These are phyloP conservation scores for Salminus brasiliensis DNA, from an alignment of 2,113 vertebrate genomes.

Conservation along the genomic window DNA sequence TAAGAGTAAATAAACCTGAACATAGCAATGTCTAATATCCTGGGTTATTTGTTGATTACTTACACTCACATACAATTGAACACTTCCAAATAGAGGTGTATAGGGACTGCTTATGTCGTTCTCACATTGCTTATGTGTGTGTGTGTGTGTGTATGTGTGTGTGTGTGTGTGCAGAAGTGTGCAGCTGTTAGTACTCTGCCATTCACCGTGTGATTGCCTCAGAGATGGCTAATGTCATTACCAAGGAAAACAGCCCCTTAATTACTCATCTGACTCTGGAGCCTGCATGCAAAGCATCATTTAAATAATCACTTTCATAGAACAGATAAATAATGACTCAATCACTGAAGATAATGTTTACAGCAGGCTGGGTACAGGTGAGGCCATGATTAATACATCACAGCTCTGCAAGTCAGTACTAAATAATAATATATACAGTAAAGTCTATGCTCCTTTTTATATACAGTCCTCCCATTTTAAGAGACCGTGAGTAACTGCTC, in stretches of 20 bases:
- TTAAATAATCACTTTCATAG: conserved; percentile 69
- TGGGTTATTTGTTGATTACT: background rate
- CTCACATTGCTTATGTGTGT: background rate
- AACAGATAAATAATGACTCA: conserved; percentile 65
- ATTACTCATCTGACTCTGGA: conserved; percentile 71
- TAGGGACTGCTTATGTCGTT: background rate
- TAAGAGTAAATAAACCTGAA: too few species aligned
- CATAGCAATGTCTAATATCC: too few species aligned
- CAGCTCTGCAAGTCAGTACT: background rate
- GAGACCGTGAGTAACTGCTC: too few species aligned
- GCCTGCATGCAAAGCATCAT: conserved; percentile 52
- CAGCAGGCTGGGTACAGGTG: conserved; percentile 59
- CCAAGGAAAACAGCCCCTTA: conserved; percentile 73
- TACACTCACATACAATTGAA: background rate
- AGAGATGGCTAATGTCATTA: conserved; percentile 71
- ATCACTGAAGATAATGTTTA: conserved; percentile 48
- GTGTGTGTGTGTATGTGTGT: background rate
- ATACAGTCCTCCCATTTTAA: too few species aligned
- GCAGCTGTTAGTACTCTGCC: conserved; percentile 51
- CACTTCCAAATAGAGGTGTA: background rate
- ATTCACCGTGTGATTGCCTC: conserved; percentile 68
- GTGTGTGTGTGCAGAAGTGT: background rate
- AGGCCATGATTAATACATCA: conserved; percentile 9
- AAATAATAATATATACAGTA: background rate
- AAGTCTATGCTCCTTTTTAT: background rate